A percentile compares a stretch with the other conserved stretches of the same genome.
These are phyloP conservation scores for Oryzaephilus surinamensis DNA, from an alignment of 1,140 invertebrate genomes.

Conservation along the genomic window DNA sequence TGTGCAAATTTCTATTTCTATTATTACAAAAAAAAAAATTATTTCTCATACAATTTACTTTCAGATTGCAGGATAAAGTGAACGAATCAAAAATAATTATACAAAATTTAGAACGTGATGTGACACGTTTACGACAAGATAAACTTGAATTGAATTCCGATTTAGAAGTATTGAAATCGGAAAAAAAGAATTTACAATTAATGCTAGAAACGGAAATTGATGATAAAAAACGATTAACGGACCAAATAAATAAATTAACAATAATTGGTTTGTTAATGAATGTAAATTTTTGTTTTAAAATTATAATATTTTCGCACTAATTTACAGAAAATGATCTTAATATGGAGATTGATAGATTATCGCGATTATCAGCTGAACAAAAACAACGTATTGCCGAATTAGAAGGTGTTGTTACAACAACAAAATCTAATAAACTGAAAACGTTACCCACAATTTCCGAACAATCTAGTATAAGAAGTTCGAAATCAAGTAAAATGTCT, in stretches of 20 bases:
- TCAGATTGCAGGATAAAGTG: constrained; percentile 38
- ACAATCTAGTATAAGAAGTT: too few species aligned
- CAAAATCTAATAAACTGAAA: too few species aligned
- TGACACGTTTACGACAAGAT: constrained; percentile 36
- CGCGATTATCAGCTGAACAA: constrained; percentile 32
- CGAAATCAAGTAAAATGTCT: too few species aligned
- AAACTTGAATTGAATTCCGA: constrained; percentile 40
- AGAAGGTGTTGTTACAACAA: too few species aligned
- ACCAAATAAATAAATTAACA: constrained; percentile 41
- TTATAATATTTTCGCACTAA: constrained; percentile 3
- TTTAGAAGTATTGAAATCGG: constrained; percentile 38
- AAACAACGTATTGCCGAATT: constrained; percentile 38
- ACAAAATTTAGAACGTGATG: constrained; percentile 40
- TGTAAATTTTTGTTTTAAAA: constrained; percentile 9
- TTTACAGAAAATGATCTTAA: constrained; percentile 38
- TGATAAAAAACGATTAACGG: constrained; percentile 44
- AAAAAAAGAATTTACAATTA: constrained; percentile 42
- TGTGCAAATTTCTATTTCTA: too few species aligned
- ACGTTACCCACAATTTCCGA: too few species aligned
- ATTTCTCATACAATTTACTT: too few species aligned
- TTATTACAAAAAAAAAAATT: not conserved
- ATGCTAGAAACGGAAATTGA: constrained; percentile 48
- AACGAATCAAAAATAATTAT: constrained; percentile 39
- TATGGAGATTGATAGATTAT: constrained; percentile 39
- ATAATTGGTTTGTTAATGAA: constrained; percentile 43